Conservation (phyloP, 2,113 vertebrate species). For the Actinemys pallida region DNA sequence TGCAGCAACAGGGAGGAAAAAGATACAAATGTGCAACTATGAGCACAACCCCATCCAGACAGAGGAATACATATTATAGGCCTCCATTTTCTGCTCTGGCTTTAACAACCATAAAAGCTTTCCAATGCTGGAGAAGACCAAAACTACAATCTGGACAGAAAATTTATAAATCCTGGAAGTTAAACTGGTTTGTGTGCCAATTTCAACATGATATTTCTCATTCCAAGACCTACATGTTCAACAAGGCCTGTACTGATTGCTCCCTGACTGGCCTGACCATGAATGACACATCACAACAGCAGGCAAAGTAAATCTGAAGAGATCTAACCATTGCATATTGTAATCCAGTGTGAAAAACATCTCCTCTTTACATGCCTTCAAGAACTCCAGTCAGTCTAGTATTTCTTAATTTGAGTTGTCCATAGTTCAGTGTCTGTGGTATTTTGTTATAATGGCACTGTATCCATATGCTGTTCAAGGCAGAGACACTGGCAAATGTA, state of each 20-base stretch:
- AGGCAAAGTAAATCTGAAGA: neutral
- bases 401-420: neutral
- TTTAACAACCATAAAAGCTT: conserved; percentile 39
- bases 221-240: conserved; percentile 7
- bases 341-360: neutral
- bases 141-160: conserved; percentile 63
- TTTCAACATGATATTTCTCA: conserved; percentile 7
- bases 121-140: conserved; percentile 28
- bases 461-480: neutral
- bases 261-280: neutral
- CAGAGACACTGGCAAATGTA: neutral
- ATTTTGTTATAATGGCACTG: neutral
- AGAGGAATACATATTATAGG: neutral
- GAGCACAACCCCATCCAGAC: neutral
- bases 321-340: no score
- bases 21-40: neutral
- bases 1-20: fast-evolving
- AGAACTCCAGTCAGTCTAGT: neutral
- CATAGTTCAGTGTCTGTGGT: neutral
- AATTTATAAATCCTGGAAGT: conserved; percentile 67
- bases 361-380: neutral
- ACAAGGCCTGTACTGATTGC: neutral
- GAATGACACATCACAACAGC: neutral
- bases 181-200: conserved; percentile 25
- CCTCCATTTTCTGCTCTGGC: conserved; percentile 29